phyloP scores from a whole-genome alignment of 2,113 vertebrate genomes.

The Ciconia boyciana region DNA sequence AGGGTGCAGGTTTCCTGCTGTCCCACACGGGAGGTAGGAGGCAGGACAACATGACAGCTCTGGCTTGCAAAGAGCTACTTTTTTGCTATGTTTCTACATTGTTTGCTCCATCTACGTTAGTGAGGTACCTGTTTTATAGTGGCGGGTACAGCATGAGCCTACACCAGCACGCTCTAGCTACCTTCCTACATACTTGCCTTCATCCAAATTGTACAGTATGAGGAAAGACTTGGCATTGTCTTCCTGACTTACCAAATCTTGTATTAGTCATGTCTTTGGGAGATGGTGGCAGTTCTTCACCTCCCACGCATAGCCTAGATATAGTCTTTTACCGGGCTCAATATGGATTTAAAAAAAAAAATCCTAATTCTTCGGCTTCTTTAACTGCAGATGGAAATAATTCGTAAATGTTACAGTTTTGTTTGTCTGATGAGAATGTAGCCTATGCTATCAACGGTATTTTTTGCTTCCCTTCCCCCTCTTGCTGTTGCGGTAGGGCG shows the following conservation, averaged over 20 bases:
- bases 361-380: neutral
- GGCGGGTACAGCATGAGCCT: neutral
- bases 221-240: constrained; percentile 58
- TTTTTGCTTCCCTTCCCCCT: constrained; percentile 36
- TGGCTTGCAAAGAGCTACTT: neutral
- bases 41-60: neutral
- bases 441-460: neutral
- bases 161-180: neutral
- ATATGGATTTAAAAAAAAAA: neutral
- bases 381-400: constrained; percentile 24
- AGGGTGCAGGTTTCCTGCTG: neutral
- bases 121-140: neutral
- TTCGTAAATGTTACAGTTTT: constrained; percentile 10
- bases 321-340: constrained; percentile 8
- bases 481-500: neutral
- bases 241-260: constrained; percentile 58
- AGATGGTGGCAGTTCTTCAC: constrained; percentile 59
- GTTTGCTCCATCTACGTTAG: neutral
- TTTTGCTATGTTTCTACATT: neutral
- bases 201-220: constrained; percentile 18
- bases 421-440: neutral
- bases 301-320: constrained; percentile 43
- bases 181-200: constrained; percentile 42
- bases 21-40: neutral
- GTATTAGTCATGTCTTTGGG: constrained; percentile 56